These are phyloP conservation scores for Oikopleura vanhoeffeni DNA, from an alignment of 23 tunicate genomes.

Conservation along the genomic window DNA sequence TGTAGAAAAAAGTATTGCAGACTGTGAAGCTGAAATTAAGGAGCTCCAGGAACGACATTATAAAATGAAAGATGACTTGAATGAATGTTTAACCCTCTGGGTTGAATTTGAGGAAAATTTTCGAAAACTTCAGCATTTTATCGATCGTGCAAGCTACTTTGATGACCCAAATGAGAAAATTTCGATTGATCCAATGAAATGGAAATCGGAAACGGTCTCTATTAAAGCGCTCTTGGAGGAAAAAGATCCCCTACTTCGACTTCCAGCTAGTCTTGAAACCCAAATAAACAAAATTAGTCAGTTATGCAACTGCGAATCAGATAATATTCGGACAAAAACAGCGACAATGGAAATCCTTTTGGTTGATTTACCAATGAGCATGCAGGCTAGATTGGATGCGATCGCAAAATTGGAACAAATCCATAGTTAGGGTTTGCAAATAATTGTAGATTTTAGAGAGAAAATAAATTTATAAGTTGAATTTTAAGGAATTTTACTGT, in stretches of 20 bases:
- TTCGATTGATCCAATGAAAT: neutral
- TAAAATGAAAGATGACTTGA: neutral
- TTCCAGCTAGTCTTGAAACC: neutral
- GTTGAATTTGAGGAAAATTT: neutral
- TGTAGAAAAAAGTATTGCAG: neutral
- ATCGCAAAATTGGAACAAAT: too few species aligned
- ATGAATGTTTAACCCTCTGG: neutral
- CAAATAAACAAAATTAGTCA: neutral
- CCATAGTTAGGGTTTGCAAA: too few species aligned
- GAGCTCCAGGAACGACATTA: neutral
- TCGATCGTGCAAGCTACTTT: neutral
- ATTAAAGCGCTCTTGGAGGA: neutral
- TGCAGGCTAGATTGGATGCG: neutral
- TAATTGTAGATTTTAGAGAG: too few species aligned
- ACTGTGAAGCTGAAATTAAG: neutral
- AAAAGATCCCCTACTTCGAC: neutral
- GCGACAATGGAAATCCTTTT: neutral
- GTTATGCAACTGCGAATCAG: conserved; percentile 1
- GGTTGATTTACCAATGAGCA: neutral
- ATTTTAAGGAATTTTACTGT: too few species aligned
- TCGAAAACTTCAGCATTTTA: neutral
- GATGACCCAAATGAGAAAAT: neutral
- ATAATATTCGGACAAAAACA: neutral
- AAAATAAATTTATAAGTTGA: too few species aligned
- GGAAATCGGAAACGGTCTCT: neutral